These are phyloP conservation scores for Cyphomyrmex costatus DNA, from an alignment of 1,140 invertebrate genomes.

Conservation along the genomic window DNA sequence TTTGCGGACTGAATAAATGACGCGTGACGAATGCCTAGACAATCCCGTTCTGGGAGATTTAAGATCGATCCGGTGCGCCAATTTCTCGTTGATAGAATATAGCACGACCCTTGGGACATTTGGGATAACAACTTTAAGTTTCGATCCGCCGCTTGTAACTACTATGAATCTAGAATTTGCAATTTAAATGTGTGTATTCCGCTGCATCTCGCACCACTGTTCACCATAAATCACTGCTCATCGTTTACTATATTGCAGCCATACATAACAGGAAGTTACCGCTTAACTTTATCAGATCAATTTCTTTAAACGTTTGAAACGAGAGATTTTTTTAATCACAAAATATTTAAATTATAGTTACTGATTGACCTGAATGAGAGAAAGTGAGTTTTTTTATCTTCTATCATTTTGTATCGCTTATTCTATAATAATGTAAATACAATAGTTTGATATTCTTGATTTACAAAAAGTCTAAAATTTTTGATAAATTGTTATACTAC, in stretches of 20 bases:
- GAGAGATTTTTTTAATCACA: not conserved
- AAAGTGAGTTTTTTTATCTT: not conserved
- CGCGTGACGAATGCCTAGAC: conserved; percentile 5
- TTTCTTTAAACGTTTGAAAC: not conserved
- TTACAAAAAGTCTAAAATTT: not conserved
- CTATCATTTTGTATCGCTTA: not conserved
- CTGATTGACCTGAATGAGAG: not conserved
- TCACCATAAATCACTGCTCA: conserved; percentile 34
- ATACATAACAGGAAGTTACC: conserved; percentile 1
- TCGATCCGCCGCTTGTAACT: conserved; percentile 27
- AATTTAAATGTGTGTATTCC: conserved; percentile 47
- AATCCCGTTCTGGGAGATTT: conserved; percentile 23
- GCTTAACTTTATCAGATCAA: conserved; percentile 10
- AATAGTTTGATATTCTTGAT: not conserved
- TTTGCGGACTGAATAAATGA: conserved; percentile 33
- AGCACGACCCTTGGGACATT: conserved; percentile 26
- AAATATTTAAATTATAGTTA: not conserved
- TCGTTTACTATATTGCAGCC: not conserved
- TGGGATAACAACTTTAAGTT: conserved; percentile 40
- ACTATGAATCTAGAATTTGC: conserved; percentile 37
- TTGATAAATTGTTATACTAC: not conserved
- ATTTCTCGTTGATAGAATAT: conserved; percentile 18
- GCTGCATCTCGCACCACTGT: not conserved
- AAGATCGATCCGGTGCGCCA: conserved; percentile 19
- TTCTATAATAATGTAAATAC: conserved; percentile 1